Conservation (phyloP, 2,797 vertebrate genomes). For the Delichon dasypus region DNA sequence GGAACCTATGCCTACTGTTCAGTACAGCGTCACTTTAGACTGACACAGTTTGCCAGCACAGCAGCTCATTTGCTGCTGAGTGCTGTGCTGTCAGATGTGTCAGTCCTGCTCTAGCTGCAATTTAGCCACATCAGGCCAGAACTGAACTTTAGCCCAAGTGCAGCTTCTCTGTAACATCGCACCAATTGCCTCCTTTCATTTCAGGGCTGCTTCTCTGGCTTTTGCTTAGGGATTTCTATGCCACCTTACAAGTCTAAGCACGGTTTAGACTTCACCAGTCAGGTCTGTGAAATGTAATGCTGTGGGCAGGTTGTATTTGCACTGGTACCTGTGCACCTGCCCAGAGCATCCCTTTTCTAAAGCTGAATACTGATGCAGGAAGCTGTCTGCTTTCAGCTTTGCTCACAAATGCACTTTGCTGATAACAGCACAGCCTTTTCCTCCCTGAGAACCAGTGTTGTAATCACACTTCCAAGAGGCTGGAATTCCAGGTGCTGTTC, state of each 20-base stretch:
- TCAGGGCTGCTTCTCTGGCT: neutral
- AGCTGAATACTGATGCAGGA: neutral
- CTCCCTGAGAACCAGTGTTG: neutral
- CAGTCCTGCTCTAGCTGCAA: neutral
- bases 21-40: neutral
- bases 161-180: neutral
- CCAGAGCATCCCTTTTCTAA: neutral
- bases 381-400: neutral
- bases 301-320: neutral
- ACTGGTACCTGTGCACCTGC: neutral
- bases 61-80: neutral
- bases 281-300: neutral
- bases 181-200: neutral
- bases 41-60: neutral
- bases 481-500: neutral
- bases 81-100: neutral
- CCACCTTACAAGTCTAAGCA: neutral
- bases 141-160: neutral
- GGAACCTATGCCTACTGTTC: neutral
- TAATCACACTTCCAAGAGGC: fast-evolving
- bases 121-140: neutral
- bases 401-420: neutral
- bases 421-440: neutral
- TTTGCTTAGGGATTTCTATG: neutral
- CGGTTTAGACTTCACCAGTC: neutral